A percentile compares a stretch with the other conserved stretches of the same genome.
phyloP scores from a whole-genome alignment of 1,140 invertebrate genomes.

The Xylocopa sonorina region DNA sequence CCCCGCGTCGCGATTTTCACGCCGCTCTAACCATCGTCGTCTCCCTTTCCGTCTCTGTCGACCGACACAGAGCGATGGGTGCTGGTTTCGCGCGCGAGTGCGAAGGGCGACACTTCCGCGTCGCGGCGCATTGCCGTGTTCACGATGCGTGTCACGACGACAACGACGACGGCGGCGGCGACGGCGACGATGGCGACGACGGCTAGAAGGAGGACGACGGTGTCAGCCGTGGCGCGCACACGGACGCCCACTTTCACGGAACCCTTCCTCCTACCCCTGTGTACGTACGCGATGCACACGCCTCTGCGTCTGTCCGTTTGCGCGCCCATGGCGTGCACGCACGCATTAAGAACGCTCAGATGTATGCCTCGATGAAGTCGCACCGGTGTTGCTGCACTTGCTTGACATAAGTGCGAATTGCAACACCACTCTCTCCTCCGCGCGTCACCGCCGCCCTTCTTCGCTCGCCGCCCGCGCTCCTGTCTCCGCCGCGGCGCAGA shows the following conservation, averaged over 20 bases:
- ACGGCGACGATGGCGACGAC: constrained; percentile 24
- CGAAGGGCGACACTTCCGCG: constrained; percentile 75
- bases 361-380: constrained; percentile 54
- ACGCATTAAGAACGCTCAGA: constrained; percentile 48
- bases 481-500: constrained; percentile 12
- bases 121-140: constrained; percentile 71
- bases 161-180: constrained; percentile 34
- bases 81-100: constrained; percentile 58
- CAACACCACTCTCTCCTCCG: constrained; percentile 71
- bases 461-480: not conserved
- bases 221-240: constrained; percentile 34
- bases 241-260: constrained; percentile 35
- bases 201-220: not conserved
- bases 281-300: not conserved
- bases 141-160: constrained; percentile 63
- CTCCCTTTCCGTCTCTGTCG: constrained; percentile 1
- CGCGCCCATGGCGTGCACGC: constrained; percentile 9
- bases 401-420: constrained; percentile 80
- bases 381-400: constrained; percentile 68
- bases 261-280: no score
- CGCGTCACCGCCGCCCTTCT: not conserved
- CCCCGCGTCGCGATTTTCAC: constrained; percentile 36
- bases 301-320: constrained; percentile 10
- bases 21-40: not conserved
- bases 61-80: not conserved